These are phyloP conservation scores for Dicrurus megarhynchus DNA, from an alignment of 2,113 vertebrate genomes.

Conservation along the genomic window DNA sequence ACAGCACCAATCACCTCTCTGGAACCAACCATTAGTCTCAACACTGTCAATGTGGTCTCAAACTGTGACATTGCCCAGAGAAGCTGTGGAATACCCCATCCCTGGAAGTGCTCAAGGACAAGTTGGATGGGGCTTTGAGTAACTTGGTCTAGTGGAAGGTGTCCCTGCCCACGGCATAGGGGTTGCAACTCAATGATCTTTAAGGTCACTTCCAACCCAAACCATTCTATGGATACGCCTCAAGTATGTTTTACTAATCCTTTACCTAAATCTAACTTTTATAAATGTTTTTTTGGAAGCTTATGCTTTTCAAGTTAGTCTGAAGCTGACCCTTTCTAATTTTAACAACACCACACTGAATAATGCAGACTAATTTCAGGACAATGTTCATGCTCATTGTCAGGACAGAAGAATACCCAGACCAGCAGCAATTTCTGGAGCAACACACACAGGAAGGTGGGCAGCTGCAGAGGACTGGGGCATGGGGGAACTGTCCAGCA, in stretches of 20 bases:
- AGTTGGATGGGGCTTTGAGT: not conserved
- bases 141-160: not conserved
- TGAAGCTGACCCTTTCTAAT: not conserved
- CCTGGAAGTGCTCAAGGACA: not conserved
- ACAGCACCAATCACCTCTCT: not conserved
- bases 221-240: not conserved
- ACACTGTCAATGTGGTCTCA: not conserved
- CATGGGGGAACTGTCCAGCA: rapidly evolving
- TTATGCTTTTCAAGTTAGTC: not conserved
- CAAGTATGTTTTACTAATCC: not conserved
- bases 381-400: not conserved
- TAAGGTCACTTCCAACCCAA: not conserved
- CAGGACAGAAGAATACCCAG: not conserved
- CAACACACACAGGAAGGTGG: not conserved
- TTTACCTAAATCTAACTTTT: not conserved
- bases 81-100: rapidly evolving
- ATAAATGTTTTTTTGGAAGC: not conserved
- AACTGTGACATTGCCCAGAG: not conserved
- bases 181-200: not conserved
- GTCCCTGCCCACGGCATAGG: not conserved
- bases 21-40: not conserved
- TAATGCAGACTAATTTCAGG: not conserved
- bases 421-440: not conserved
- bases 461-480: not conserved
- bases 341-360: not conserved